These are phyloP conservation scores for Ferdinandea cuprea DNA, from an alignment of 2,888 invertebrate genomes.

Conservation along the genomic window DNA sequence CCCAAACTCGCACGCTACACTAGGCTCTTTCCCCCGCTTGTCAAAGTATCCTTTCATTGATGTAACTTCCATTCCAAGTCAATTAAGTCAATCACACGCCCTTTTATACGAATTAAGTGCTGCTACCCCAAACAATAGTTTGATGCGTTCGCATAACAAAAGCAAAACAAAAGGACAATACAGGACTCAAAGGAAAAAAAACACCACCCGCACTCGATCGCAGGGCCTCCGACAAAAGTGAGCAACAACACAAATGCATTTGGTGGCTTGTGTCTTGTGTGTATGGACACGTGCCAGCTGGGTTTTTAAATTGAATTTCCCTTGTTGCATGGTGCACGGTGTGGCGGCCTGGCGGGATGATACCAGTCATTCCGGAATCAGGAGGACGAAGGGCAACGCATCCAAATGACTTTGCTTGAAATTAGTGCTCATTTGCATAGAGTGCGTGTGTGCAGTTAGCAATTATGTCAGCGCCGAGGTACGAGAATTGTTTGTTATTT, in stretches of 20 bases:
- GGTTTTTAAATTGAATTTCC: constrained; percentile 83
- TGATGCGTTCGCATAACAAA: constrained; percentile 53
- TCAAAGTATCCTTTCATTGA: constrained; percentile 69
- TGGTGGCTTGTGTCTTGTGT: constrained; percentile 51
- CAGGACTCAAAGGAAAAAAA: constrained; percentile 28
- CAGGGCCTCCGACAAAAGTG: constrained; percentile 34
- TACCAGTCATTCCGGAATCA: constrained; percentile 21
- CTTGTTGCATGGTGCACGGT: constrained; percentile 58
- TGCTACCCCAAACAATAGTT: constrained; percentile 51
- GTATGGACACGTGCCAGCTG: constrained; percentile 82
- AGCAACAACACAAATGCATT: constrained; percentile 73
- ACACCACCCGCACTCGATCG: constrained; percentile 64
- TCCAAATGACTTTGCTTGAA: constrained; percentile 65
- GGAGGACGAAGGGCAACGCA: constrained; percentile 49
- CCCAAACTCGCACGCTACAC: constrained; percentile 72
- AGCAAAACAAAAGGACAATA: constrained; percentile 41
- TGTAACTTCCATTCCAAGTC: constrained; percentile 83
- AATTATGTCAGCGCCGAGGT: constrained; percentile 68
- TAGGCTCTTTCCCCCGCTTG: constrained; percentile 47
- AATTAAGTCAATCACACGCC: constrained; percentile 83
- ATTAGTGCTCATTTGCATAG: constrained; percentile 72
- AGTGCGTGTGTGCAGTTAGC: constrained; percentile 49
- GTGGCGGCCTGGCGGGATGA: constrained; percentile 53
- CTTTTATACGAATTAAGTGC: constrained; percentile 80
- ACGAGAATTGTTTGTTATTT: constrained; percentile 67